These are phyloP conservation scores for Oncorhynchus tshawytscha DNA, from an alignment of 2,113 vertebrate genomes.

Conservation along the genomic window DNA sequence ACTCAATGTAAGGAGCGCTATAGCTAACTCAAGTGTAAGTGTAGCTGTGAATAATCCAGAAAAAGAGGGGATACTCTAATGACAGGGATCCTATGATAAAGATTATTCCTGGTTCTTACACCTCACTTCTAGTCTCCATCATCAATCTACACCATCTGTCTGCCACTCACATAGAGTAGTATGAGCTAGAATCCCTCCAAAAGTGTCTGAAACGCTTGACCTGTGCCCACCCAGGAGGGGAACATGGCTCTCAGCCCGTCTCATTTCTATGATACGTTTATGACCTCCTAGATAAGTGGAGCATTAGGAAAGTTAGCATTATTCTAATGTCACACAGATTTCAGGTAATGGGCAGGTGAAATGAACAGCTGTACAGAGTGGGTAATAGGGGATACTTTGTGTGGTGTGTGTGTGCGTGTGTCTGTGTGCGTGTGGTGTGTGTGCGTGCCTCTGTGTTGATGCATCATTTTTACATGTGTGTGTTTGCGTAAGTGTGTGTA, in stretches of 20 bases:
- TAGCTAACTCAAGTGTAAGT: too few relatives aligned
- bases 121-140: too few relatives aligned
- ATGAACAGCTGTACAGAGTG: constrained; percentile 52
- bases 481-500: constrained; percentile 43
- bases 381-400: constrained; percentile 64
- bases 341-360: constrained; percentile 72
- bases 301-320: constrained; percentile 40
- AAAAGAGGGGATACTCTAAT: too few relatives aligned
- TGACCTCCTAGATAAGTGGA: background rate
- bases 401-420: constrained; percentile 20
- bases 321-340: constrained; percentile 76
- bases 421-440: constrained; percentile 19
- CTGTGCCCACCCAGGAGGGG: too few relatives aligned
- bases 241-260: background rate
- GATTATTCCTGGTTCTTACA: too few relatives aligned
- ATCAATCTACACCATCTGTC: too few relatives aligned
- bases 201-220: constrained; percentile 1
- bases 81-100: too few relatives aligned
- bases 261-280: background rate
- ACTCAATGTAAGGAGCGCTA: too few relatives aligned
- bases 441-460: background rate
- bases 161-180: too few relatives aligned
- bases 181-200: too few relatives aligned
- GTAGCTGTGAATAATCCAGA: too few relatives aligned
- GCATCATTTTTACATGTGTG: constrained; percentile 25